A percentile compares a stretch with the other conserved stretches of the same genome.
phyloP scores from a whole-genome alignment of 2,797 vertebrate species.

The Myotis myotis region DNA sequence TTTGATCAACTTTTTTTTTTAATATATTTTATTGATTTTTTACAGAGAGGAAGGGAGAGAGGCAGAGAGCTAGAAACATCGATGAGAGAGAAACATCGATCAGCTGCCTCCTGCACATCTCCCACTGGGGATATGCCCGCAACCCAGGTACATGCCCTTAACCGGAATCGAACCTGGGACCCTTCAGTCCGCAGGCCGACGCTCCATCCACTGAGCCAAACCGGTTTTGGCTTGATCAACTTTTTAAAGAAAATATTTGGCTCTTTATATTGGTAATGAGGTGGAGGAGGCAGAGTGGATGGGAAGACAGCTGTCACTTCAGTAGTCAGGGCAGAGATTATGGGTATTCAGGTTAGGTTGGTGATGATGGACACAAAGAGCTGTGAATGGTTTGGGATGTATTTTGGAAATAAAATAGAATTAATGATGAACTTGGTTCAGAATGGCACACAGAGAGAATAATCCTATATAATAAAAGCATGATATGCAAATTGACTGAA shows the following conservation, averaged over 20 bases:
- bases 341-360: not conserved
- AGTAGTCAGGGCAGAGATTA: not conserved
- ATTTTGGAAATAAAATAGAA: constrained; percentile 15
- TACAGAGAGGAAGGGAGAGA: no score
- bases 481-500: no score
- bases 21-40: no score
- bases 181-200: no score
- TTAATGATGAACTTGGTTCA: not conserved
- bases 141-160: no score
- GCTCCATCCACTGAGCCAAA: no score
- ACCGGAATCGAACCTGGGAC: no score
- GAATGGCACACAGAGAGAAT: not conserved
- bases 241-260: not conserved
- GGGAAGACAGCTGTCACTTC: not conserved
- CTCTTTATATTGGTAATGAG: not conserved
- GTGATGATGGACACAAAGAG: not conserved
- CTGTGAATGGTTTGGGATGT: not conserved
- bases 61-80: no score
- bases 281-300: not conserved
- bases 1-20: constrained; percentile 1
- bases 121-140: no score
- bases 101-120: no score
- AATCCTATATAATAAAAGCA: not conserved
- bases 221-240: no score
- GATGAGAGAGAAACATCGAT: no score